Conservation (phyloP, 2,113 vertebrate genomes). For the Nyctereutes procyonoides region DNA sequence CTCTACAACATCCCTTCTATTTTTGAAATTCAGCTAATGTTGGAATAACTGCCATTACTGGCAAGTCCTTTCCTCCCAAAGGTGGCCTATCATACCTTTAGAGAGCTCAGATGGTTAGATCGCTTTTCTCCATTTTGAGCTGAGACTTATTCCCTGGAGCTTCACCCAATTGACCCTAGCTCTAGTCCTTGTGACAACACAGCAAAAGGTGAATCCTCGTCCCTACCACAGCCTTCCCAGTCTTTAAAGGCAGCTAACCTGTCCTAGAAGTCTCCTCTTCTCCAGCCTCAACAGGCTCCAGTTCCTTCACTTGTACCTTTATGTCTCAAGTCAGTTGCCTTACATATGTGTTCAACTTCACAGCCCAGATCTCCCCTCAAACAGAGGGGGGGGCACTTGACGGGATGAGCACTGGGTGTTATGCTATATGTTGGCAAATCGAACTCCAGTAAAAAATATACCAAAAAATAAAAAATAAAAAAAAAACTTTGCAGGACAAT, state of each 20-base stretch:
- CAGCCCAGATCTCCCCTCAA: not conserved
- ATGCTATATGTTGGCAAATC: too few relatives aligned
- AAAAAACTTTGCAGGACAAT: not conserved
- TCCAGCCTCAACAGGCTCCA: not conserved
- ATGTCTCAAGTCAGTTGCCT: not conserved
- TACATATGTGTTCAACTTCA: not conserved
- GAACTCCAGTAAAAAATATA: too few relatives aligned
- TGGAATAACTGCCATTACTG: not conserved
- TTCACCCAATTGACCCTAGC: not conserved
- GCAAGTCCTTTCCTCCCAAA: not conserved
- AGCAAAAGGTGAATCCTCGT: not conserved
- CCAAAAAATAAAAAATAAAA: too few relatives aligned
- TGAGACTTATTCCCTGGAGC: constrained; percentile 39
- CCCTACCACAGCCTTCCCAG: not conserved
- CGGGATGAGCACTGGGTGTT: too few relatives aligned
- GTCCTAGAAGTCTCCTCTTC: not conserved
- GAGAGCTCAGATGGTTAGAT: not conserved
- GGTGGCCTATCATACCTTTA: not conserved
- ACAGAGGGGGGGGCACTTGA: not conserved
- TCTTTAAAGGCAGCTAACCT: constrained; percentile 21
- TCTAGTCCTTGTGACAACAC: not conserved
- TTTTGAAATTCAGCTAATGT: not conserved
- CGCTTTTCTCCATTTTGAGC: not conserved
- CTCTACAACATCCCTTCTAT: not conserved
- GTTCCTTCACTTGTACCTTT: not conserved